A percentile compares a stretch with the other conserved stretches of the same genome.
Conservation (phyloP, 1,140 invertebrate species). For the Plutomurus gul region DNA sequence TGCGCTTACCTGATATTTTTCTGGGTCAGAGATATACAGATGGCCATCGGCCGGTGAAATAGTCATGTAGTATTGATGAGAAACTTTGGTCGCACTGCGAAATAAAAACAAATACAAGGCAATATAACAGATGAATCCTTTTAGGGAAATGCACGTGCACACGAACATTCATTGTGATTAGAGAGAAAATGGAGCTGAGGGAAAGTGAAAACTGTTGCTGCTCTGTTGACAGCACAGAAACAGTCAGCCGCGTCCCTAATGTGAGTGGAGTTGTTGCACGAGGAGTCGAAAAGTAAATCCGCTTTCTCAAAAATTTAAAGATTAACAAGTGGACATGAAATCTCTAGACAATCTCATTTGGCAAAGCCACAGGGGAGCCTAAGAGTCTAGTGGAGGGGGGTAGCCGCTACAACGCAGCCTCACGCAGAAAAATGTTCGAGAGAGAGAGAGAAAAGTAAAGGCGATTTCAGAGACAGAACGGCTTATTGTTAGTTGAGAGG, state of each 20-base stretch:
- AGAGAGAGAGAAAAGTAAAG: not conserved
- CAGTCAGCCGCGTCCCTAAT: too few relatives aligned
- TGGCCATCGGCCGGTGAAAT: constrained; percentile 93
- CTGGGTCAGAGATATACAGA: constrained; percentile 94
- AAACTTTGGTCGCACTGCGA: constrained; percentile 82
- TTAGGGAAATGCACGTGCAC: not conserved
- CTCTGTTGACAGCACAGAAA: not conserved
- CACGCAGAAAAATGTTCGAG: too few relatives aligned
- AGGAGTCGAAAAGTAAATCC: not conserved
- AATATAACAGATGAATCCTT: not conserved
- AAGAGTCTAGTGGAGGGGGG: too few relatives aligned
- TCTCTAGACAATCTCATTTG: constrained; percentile 16
- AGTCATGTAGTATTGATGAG: constrained; percentile 92
- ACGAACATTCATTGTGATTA: constrained; percentile 7
- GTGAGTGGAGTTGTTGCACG: too few relatives aligned
- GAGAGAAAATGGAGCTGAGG: not conserved
- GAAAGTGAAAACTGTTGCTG: constrained; percentile 4
- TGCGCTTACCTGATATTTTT: constrained; percentile 73
- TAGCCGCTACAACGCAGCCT: too few relatives aligned
- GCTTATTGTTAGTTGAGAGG: not conserved
- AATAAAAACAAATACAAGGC: not conserved
- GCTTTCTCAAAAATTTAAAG: constrained; percentile 15
- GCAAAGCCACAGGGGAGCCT: not conserved
- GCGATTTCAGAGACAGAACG: not conserved
- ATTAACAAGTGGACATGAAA: constrained; percentile 12